phyloP scores from a whole-genome alignment of 2,113 vertebrate species.

The Albula glossodonta region DNA sequence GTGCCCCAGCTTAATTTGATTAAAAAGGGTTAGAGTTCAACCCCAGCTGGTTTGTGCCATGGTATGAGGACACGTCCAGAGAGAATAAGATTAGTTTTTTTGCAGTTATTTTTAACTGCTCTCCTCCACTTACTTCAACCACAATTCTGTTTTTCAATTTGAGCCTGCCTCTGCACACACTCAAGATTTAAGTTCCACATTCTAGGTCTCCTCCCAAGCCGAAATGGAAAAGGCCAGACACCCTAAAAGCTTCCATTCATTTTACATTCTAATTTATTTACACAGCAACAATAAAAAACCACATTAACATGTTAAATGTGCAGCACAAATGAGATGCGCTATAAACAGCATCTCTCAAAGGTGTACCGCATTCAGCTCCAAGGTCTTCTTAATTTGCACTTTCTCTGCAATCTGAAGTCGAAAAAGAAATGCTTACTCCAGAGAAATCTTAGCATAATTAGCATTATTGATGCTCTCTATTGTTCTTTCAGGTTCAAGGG shows the following conservation, averaged over 20 bases:
- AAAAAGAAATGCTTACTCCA: not conserved
- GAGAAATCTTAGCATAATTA: not conserved
- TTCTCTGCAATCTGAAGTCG: not conserved
- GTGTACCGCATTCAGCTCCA: not conserved
- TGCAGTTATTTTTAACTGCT: constrained; percentile 23
- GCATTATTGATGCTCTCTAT: not conserved
- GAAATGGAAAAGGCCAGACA: not conserved
- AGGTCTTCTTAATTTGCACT: not conserved
- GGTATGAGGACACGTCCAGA: constrained; percentile 3
- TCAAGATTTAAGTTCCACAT: not conserved
- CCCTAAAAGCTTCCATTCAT: constrained; percentile 10
- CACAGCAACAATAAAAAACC: constrained; percentile 23
- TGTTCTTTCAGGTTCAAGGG: not conserved
- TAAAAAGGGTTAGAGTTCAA: constrained; percentile 8
- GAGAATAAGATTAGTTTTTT: constrained; percentile 4
- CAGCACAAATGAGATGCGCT: not conserved
- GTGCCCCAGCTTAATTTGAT: constrained; percentile 10
- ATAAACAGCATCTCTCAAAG: not conserved
- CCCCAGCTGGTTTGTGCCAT: not conserved
- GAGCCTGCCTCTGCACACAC: not conserved
- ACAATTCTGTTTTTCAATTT: not conserved
- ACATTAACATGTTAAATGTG: constrained; percentile 24
- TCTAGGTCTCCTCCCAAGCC: not conserved
- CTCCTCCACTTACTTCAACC: constrained; percentile 5
- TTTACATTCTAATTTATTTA: constrained; percentile 34